phyloP scores from a whole-genome alignment of 2,797 vertebrate species.

The Sebastes minor region DNA sequence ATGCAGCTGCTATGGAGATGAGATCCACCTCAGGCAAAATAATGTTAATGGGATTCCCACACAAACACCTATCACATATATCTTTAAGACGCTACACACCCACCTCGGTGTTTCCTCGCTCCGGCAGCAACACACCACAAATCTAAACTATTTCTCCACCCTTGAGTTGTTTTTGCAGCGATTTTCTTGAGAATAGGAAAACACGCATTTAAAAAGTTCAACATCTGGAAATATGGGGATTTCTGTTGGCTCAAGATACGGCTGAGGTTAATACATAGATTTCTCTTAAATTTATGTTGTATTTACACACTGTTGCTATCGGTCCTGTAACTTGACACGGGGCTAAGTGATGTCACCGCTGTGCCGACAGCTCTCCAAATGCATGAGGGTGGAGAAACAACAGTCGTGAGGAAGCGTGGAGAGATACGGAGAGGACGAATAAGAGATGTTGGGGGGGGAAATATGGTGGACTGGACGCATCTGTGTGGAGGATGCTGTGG shows the following conservation, averaged over 20 bases:
- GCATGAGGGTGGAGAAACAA: constrained; percentile 28
- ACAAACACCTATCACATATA: constrained; percentile 61
- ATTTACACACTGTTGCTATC: constrained; percentile 55
- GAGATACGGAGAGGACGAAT: constrained; percentile 36
- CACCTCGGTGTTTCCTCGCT: background rate
- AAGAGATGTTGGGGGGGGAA: constrained; percentile 24
- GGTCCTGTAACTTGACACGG: constrained; percentile 42
- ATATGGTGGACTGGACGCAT: constrained; percentile 41
- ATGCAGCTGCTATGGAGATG: constrained; percentile 69
- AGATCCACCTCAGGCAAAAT: constrained; percentile 66
- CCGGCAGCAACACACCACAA: background rate
- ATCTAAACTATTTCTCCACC: constrained; percentile 16
- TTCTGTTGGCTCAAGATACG: constrained; percentile 19
- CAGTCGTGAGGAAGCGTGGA: constrained; percentile 2
- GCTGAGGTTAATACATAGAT: constrained; percentile 47
- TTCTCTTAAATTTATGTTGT: constrained; percentile 52
- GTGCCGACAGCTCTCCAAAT: constrained; percentile 63
- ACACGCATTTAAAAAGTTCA: constrained; percentile 2
- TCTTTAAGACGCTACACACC: constrained; percentile 24
- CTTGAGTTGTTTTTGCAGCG: background rate
- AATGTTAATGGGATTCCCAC: constrained; percentile 64
- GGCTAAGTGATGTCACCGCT: constrained; percentile 49
- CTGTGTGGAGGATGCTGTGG: constrained; percentile 43
- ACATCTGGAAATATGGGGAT: constrained; percentile 24
- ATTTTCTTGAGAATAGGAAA: background rate